Evolutionary conservation across 35 echinoderm and acorn worm species (phyloP), one percentile per base, ranked within the genome.

Genomic region (Ophioderma brevispina): DNA sequence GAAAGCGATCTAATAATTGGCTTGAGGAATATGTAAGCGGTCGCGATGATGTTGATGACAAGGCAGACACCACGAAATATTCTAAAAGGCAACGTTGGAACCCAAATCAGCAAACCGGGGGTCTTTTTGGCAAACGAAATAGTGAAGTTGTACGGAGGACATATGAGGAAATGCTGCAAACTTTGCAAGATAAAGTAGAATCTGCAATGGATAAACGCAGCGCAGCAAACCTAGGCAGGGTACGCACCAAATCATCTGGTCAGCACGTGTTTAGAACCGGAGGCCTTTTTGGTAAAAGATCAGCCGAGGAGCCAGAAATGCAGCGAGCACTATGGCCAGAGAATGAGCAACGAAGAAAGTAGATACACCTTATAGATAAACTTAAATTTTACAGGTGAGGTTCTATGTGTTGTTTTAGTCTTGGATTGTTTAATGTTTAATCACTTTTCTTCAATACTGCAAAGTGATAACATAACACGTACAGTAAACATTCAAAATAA

Each of bases 201-300:
- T 18, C 59, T 70, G 41, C 41, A 4, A 46, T 46, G 41, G 41
- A 46, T 46, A 83, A 83, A 46, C 28, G 55, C 18, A 36, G 32
- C 1, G 83, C 55, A 32, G 35, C 46, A 15, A 23, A 33, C 1
- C 35, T 85, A 10, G 83, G 43, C 1, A 52, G 55, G 35, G 49
- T 59, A 56, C 50, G 82, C 30, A 49, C 46, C 18, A 63, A 49
- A 2, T 30, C 33, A 85, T 52, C 46, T 6, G 83, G 52, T 25
- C 83, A 52, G 14, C 83, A 85, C 52, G 83, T 85, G 0, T 85
- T 85, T 34, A 52, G 63, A 59, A 64, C 46, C 31, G 83, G 83
- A 18, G 83, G 83, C 21, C 52, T 85, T 59, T 85, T 85, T 75
- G 83, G 83, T 19, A 85, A 85, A 70, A 31, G 83, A 55, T 85